phyloP scores from a whole-genome alignment of 2,113 vertebrate species.

The Phocoena sinus region DNA sequence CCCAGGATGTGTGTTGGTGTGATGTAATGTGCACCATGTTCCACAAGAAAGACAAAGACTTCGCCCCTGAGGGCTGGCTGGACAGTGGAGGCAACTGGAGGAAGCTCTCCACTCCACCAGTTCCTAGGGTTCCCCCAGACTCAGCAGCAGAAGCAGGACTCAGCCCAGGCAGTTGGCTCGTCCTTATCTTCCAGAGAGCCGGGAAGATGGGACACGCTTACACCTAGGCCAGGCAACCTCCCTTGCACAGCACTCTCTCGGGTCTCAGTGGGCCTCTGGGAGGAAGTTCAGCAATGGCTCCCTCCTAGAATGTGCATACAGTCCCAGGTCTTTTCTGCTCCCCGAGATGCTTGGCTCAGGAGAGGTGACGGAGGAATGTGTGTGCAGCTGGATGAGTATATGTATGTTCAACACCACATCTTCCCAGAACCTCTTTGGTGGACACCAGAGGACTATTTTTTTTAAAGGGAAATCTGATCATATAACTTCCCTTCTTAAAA shows the following conservation, averaged over 20 bases:
- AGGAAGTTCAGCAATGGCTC: not conserved
- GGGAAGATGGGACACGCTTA: not conserved
- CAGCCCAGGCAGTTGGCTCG: not conserved
- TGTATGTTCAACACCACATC: not conserved
- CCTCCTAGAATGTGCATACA: accelerated
- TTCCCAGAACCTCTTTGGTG: not conserved
- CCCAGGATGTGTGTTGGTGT: not conserved
- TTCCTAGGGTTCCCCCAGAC: not conserved
- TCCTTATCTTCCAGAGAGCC: not conserved
- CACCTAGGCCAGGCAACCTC: not conserved
- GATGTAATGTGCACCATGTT: not conserved
- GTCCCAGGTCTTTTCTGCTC: too few relatives aligned
- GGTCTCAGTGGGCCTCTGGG: not conserved
- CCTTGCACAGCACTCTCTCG: too few relatives aligned
- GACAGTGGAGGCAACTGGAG: too few relatives aligned
- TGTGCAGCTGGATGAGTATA: not conserved
- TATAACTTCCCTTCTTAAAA: not conserved
- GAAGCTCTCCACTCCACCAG: not conserved
- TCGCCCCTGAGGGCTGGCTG: not conserved
- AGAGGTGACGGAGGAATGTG: not conserved
- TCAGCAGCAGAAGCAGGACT: too few relatives aligned
- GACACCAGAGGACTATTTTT: not conserved
- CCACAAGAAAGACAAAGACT: not conserved
- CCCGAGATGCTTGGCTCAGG: not conserved
- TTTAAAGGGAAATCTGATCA: not conserved